A percentile compares a stretch with the other conserved stretches of the same genome.
Conservation (phyloP, 1,140 invertebrate genomes). For the Rhopalosiphum maidis region DNA sequence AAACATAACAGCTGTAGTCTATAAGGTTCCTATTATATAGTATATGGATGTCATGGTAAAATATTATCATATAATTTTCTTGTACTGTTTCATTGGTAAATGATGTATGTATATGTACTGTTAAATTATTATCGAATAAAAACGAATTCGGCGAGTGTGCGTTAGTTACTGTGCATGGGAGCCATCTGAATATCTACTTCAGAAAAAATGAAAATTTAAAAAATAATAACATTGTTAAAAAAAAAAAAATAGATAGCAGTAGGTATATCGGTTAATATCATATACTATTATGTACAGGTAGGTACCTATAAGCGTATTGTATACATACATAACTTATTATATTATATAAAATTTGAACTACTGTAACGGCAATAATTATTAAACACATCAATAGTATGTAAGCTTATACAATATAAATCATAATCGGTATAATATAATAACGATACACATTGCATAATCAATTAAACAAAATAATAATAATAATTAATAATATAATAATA, state of each 20-base stretch:
- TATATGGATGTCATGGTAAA: background rate
- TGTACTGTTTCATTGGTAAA: background rate
- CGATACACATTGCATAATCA: background rate
- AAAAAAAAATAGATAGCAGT: too few species aligned
- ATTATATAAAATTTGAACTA: background rate
- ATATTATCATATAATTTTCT: background rate
- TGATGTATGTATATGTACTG: background rate
- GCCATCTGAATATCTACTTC: background rate
- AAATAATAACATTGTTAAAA: background rate
- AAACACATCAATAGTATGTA: background rate
- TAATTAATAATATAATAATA: background rate
- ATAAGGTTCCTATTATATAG: background rate
- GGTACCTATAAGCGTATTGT: background rate
- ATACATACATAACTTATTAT: background rate
- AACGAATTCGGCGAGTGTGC: background rate
- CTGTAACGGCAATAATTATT: background rate
- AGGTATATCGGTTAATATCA: background rate
- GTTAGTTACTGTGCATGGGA: background rate
- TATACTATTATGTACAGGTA: background rate
- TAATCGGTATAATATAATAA: background rate
- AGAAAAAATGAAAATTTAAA: background rate
- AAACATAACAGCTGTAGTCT: background rate
- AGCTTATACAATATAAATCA: background rate
- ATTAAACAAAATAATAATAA: slow-evolving; percentile 21
- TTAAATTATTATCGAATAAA: background rate